These are phyloP conservation scores for Andinoacara biseriatus DNA, from an alignment of 2,113 vertebrate species.

Conservation along the genomic window DNA sequence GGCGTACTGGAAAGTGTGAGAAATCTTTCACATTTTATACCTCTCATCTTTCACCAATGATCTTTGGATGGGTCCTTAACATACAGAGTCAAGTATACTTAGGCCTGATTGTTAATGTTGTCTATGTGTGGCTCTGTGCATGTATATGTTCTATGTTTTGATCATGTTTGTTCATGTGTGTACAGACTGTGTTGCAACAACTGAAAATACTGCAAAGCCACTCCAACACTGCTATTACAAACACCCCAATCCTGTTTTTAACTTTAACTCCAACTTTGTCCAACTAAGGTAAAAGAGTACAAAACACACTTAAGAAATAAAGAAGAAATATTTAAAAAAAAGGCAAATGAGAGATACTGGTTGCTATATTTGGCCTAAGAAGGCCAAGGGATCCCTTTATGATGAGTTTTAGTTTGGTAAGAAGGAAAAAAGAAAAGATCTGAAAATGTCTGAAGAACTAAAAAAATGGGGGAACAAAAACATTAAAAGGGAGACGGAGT, in stretches of 20 bases:
- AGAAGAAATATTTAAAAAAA: conserved; percentile 2
- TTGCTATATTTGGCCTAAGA: conserved; percentile 58
- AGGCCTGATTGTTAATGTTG: conserved; percentile 72
- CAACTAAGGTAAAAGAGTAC: conserved; percentile 8
- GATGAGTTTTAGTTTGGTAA: conserved; percentile 21
- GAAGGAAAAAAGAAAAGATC: conserved; percentile 32
- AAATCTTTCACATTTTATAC: conserved; percentile 70
- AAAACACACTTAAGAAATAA: background rate
- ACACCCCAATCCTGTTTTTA: conserved; percentile 12
- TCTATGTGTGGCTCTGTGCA: conserved; percentile 32
- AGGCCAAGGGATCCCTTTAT: conserved; percentile 42
- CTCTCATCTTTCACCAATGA: conserved; percentile 71
- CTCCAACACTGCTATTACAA: conserved; percentile 20
- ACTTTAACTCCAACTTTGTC: conserved; percentile 34
- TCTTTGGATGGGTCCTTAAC: conserved; percentile 75
- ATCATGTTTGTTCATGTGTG: background rate
- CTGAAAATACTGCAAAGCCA: background rate
- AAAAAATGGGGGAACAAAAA: conserved; percentile 50
- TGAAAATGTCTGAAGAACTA: conserved; percentile 47
- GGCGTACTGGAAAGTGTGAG: conserved; percentile 61
- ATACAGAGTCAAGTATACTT: conserved; percentile 77
- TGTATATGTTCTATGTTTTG: background rate
- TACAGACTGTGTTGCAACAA: background rate
- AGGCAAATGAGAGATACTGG: conserved; percentile 42
- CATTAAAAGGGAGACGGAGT: conserved; percentile 44